Evolutionary conservation across 2,888 invertebrate genomes (phyloP).

Genomic region (Hypomecis punctinalis): DNA sequence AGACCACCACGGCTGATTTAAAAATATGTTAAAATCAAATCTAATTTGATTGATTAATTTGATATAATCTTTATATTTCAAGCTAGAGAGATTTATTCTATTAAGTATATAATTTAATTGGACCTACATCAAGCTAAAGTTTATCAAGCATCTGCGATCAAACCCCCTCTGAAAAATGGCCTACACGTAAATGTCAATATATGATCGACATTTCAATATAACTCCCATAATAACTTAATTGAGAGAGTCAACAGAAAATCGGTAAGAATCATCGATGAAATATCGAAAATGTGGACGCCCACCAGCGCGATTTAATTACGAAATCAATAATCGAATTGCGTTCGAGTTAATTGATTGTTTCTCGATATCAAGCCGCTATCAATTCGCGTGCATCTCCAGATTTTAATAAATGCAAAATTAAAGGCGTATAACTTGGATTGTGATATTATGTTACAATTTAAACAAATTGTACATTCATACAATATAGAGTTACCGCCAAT

Average conservation of each 20-base stretch:
- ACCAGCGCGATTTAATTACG: conserved; percentile 79
- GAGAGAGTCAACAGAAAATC: conserved; percentile 63
- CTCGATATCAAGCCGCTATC: conserved; percentile 69
- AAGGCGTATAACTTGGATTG: neutral
- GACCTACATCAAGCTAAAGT: too few relatives aligned
- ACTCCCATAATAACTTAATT: conserved; percentile 62
- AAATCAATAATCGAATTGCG: conserved; percentile 82
- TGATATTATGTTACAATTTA: too few relatives aligned
- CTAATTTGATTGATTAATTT: too few relatives aligned
- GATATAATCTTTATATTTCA: too few relatives aligned
- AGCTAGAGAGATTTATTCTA: too few relatives aligned
- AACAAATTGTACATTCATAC: too few relatives aligned
- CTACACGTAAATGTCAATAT: neutral
- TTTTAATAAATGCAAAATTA: conserved; percentile 39
- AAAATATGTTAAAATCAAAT: too few relatives aligned
- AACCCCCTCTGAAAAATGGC: too few relatives aligned
- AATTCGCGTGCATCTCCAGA: conserved; percentile 65
- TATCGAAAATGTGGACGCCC: conserved; percentile 56
- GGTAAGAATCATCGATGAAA: conserved; percentile 56
- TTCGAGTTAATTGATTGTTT: conserved; percentile 75
- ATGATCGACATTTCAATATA: conserved; percentile 25
- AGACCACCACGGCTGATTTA: too few relatives aligned
- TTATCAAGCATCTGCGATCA: too few relatives aligned
- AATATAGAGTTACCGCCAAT: too few relatives aligned
- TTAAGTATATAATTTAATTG: too few relatives aligned